Percentiles rank a stretch among this genome's conserved stretches.
phyloP scores from a whole-genome alignment of 2,113 vertebrate species.

The Reinhardtius hippoglossoides region DNA sequence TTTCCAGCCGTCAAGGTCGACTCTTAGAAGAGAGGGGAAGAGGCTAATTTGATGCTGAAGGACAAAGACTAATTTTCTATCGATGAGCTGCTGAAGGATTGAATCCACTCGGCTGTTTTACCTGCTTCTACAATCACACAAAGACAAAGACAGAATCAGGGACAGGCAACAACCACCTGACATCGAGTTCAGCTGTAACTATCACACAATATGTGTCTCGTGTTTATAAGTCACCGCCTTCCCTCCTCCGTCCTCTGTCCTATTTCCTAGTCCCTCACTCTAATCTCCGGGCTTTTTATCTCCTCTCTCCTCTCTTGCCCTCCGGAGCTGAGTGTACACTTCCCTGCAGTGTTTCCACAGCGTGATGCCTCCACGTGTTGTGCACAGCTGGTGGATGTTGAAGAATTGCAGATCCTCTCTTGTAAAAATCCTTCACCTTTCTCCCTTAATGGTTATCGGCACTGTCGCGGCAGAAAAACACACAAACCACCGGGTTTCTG shows the following conservation, averaged over 20 bases:
- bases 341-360: slow-evolving; percentile 42
- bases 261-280: background rate
- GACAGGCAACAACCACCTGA: no score
- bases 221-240: background rate
- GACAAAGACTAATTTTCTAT: background rate
- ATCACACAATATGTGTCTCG: no score
- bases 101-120: background rate
- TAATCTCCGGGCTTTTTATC: slow-evolving; percentile 6
- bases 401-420: slow-evolving; percentile 41
- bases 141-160: no score
- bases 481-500: slow-evolving; percentile 37
- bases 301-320: slow-evolving; percentile 1
- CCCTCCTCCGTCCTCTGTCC: background rate
- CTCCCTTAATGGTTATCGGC: slow-evolving; percentile 5
- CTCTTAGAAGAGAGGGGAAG: background rate
- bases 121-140: background rate
- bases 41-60: background rate
- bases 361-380: slow-evolving; percentile 63
- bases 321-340: slow-evolving; percentile 19
- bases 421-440: slow-evolving; percentile 50
- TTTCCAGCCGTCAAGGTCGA: slow-evolving; percentile 4
- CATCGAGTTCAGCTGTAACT: no score
- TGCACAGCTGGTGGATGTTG: slow-evolving; percentile 56
- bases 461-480: slow-evolving; percentile 10
- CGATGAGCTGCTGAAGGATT: no score